Conservation (phyloP, 2,113 vertebrate species). For the Circaetus cinerascens region DNA sequence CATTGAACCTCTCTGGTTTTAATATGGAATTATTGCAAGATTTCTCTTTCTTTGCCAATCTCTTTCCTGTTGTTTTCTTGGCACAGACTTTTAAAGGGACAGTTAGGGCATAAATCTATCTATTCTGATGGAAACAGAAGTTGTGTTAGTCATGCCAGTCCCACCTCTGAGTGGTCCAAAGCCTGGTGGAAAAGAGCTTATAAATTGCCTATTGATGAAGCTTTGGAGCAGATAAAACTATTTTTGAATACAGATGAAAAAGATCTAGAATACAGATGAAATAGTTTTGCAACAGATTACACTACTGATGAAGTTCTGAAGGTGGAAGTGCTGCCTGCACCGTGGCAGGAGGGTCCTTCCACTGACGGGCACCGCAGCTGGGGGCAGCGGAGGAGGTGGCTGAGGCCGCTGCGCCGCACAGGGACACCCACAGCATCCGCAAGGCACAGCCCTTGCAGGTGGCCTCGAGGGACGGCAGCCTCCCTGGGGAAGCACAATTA, state of each 20-base stretch:
- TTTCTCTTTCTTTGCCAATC: not conserved
- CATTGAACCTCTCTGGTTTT: not conserved
- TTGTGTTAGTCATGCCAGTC: not conserved
- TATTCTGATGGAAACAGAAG: not conserved
- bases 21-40: not conserved
- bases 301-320: too few species aligned
- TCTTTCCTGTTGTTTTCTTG: not conserved
- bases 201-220: not conserved
- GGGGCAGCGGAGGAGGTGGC: too few species aligned
- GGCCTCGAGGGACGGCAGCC: not conserved
- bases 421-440: not conserved
- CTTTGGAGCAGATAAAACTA: not conserved
- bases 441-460: not conserved
- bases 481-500: not conserved
- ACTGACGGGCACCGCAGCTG: rapidly evolving
- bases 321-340: not conserved
- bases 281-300: not conserved
- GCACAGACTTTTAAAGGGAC: not conserved
- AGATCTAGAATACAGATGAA: not conserved
- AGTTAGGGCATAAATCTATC: not conserved
- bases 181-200: not conserved
- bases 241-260: not conserved
- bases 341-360: rapidly evolving
- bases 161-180: not conserved
- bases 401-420: not conserved